These are phyloP conservation scores for Drosophila lini DNA, from an alignment of 1,140 invertebrate species.

Conservation along the genomic window DNA sequence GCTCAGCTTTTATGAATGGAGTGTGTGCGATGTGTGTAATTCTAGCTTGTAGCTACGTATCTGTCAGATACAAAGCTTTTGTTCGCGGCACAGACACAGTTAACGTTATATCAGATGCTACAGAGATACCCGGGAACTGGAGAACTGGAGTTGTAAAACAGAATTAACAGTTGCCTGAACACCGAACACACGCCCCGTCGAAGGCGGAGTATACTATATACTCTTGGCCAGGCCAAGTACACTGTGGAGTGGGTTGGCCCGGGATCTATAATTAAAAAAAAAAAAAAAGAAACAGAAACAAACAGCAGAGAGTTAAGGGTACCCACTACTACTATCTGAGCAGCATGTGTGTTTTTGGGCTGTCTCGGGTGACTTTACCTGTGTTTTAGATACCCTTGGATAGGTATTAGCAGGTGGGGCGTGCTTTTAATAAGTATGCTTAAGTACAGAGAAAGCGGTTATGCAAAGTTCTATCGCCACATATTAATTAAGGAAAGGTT, in stretches of 20 bases:
- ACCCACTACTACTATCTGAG: constrained; percentile 18
- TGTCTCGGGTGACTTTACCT: constrained; percentile 4
- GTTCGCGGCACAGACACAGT: constrained; percentile 61
- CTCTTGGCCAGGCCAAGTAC: constrained; percentile 5
- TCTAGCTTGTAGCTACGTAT: constrained; percentile 35
- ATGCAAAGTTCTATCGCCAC: too few species aligned
- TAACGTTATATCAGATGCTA: constrained; percentile 69
- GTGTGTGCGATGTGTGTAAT: constrained; percentile 42
- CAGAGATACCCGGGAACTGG: constrained; percentile 47
- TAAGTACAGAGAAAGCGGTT: not conserved
- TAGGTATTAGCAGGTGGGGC: not conserved
- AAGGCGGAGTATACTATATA: constrained; percentile 20
- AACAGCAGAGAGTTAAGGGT: constrained; percentile 49
- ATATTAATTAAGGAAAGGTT: not conserved
- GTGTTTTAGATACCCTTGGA: not conserved
- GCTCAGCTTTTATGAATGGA: constrained; percentile 64
- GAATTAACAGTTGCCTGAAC: constrained; percentile 81
- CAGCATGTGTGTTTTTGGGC: constrained; percentile 25
- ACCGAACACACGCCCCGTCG: constrained; percentile 60
- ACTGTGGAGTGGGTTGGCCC: constrained; percentile 13
- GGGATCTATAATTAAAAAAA: constrained; percentile 76
- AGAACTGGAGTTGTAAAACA: constrained; percentile 66
- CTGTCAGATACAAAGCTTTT: constrained; percentile 25
- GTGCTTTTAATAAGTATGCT: not conserved
- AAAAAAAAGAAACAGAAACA: constrained; percentile 51